These are phyloP conservation scores for Bhutanitis thaidina DNA, from an alignment of 2,888 invertebrate species.

Conservation along the genomic window DNA sequence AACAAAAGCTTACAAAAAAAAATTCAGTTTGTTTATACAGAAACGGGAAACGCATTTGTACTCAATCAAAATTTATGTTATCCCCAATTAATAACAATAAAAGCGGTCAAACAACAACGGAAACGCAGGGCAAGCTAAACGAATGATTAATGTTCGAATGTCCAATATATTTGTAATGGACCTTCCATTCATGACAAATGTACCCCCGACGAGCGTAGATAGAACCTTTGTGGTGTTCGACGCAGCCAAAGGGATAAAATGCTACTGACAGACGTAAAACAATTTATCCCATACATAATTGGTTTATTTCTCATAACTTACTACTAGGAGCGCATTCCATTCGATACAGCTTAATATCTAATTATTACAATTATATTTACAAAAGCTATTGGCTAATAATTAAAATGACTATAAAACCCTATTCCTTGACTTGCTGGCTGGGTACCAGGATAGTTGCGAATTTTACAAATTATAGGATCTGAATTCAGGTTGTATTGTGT, in stretches of 20 bases:
- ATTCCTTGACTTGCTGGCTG: too few relatives aligned
- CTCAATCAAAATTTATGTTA: constrained; percentile 9
- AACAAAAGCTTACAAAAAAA: not conserved
- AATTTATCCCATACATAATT: constrained; percentile 2
- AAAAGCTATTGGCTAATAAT: too few relatives aligned
- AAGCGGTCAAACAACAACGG: constrained; percentile 16
- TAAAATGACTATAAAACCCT: too few relatives aligned
- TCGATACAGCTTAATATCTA: too few relatives aligned
- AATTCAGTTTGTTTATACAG: not conserved
- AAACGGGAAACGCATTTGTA: constrained; percentile 8
- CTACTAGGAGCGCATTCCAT: too few relatives aligned
- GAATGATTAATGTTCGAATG: constrained; percentile 18
- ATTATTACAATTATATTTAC: too few relatives aligned
- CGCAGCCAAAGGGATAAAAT: constrained; percentile 8
- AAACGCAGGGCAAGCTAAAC: constrained; percentile 18
- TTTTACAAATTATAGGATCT: too few relatives aligned
- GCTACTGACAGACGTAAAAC: constrained; percentile 10
- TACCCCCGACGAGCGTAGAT: constrained; percentile 4
- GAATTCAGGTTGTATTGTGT: too few relatives aligned
- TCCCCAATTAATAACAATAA: constrained; percentile 21
- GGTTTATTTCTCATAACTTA: not conserved
- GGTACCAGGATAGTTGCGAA: too few relatives aligned
- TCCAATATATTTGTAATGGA: constrained; percentile 23
- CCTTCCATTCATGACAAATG: constrained; percentile 19
- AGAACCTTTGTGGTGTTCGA: constrained; percentile 9